A percentile compares a stretch with the other conserved stretches of the same genome.
Evolutionary conservation across 2,113 vertebrate genomes (phyloP).

Genomic region (Erythrocebus patas): DNA sequence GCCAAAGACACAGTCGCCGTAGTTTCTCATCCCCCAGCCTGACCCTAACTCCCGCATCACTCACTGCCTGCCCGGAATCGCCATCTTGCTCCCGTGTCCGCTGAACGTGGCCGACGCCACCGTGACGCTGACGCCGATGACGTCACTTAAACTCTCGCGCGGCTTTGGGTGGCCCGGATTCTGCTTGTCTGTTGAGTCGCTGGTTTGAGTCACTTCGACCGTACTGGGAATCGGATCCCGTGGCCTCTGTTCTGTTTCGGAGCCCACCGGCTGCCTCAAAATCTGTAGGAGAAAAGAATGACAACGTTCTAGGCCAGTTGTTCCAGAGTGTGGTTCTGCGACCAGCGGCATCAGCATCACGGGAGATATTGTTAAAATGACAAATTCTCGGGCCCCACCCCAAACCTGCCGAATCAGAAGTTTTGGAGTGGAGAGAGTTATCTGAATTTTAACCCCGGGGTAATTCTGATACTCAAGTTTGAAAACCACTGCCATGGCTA

Average conservation of each 20-base stretch:
- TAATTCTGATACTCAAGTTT: background rate
- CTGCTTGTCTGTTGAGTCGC: fast-evolving
- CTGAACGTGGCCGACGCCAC: slow-evolving; percentile 8
- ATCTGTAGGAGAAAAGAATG: background rate
- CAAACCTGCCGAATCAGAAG: background rate
- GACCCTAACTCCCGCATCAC: slow-evolving; percentile 69
- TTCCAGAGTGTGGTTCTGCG: background rate
- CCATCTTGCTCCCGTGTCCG: slow-evolving; percentile 84
- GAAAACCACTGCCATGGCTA: background rate
- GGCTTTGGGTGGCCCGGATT: background rate
- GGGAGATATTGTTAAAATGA: background rate
- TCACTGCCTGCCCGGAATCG: slow-evolving; percentile 88
- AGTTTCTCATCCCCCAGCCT: background rate
- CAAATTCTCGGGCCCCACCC: background rate
- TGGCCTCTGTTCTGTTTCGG: fast-evolving
- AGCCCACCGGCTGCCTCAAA: background rate
- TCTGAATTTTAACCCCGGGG: background rate
- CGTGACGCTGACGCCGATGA: background rate
- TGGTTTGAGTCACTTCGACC: fast-evolving
- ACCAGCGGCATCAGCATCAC: background rate
- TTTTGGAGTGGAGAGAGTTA: background rate
- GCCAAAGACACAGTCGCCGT: background rate
- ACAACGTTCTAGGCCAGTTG: background rate
- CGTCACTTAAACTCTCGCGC: slow-evolving; percentile 53
- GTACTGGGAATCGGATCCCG: fast-evolving